Evolutionary conservation across 2,797 vertebrate genomes (phyloP).

Genomic region (Cuniculus paca): DNA sequence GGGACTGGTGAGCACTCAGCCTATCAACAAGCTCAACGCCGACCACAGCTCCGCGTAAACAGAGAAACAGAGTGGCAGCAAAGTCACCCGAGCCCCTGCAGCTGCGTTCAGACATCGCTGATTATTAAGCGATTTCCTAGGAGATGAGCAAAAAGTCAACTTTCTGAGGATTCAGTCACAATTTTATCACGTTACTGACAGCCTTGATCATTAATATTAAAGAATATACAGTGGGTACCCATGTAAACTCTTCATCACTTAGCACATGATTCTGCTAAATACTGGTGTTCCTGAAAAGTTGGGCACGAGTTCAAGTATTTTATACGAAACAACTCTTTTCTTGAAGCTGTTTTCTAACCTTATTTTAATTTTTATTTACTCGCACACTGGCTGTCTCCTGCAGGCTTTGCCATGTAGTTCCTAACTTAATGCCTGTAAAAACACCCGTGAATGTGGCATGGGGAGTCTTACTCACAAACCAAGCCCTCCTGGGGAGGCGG

Average conservation of each 20-base stretch:
- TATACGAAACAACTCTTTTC: slow-evolving; percentile 11
- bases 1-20: neutral
- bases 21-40: neutral
- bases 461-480: neutral
- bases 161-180: neutral
- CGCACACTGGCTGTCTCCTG: neutral
- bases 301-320: neutral
- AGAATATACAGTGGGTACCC: neutral
- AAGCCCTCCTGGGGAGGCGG: neutral
- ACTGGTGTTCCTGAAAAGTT: slow-evolving; percentile 21
- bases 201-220: neutral
- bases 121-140: slow-evolving; percentile 27
- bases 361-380: slow-evolving; percentile 44
- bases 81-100: neutral
- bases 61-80: neutral
- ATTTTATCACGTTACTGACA: slow-evolving; percentile 33
- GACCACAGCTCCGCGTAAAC: neutral
- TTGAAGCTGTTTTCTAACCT: neutral
- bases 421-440: neutral
- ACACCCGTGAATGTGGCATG: neutral
- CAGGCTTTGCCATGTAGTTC: neutral
- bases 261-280: neutral
- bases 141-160: neutral
- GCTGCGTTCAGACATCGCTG: neutral
- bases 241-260: neutral